Evolutionary conservation across 2,797 vertebrate species (phyloP), one percentile per base, ranked within the genome.

Genomic region (Sebastes aleutianus): DNA sequence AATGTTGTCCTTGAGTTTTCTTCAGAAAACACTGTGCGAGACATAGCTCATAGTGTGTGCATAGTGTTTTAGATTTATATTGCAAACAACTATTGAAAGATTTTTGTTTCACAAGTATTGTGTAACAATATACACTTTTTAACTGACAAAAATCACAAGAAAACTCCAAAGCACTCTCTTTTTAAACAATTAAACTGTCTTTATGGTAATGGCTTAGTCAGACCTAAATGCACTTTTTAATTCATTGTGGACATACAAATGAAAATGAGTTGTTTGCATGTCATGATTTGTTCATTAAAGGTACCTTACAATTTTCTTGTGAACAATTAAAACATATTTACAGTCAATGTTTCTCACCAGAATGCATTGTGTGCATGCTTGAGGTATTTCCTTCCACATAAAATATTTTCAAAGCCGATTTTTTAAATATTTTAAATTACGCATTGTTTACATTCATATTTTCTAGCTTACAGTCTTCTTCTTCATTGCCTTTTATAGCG

Each of bases 151-250:
- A 39, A 39, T 39, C 36, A 39, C 14, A 16, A 43, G 39, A 43
- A 43, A 43, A 43, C 14, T 16, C 39, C 39, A 16, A 7, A 0
- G 39, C 43, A 47, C 43, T 47, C 43, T 7, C 14, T 47, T 18
- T 47, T 18, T 18, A 47, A 0, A 43, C 39, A 43, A 43, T 43
- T 43, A 43, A 43, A 47, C 43, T 47, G 43, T 0, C 43, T 47
- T 47, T 47, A 47, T 0, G 0, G 43, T 47, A 18, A 47, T 47
- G 43, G 16, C 16, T 0, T 18, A 47, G 43, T 47, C 16, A 47
- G 14, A 47, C 6, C 43, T 47, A 18, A 47, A 47, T 16, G 43
- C 4, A 16, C 10, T 26, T 70, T 20, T 26, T 9, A 47, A 53
- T 76, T 43, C 14, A 50, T 36, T 64, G 47, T 39, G 18, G 43